These are phyloP conservation scores for Lasiommata megera DNA, from an alignment of 2,888 invertebrate genomes.

Conservation along the genomic window DNA sequence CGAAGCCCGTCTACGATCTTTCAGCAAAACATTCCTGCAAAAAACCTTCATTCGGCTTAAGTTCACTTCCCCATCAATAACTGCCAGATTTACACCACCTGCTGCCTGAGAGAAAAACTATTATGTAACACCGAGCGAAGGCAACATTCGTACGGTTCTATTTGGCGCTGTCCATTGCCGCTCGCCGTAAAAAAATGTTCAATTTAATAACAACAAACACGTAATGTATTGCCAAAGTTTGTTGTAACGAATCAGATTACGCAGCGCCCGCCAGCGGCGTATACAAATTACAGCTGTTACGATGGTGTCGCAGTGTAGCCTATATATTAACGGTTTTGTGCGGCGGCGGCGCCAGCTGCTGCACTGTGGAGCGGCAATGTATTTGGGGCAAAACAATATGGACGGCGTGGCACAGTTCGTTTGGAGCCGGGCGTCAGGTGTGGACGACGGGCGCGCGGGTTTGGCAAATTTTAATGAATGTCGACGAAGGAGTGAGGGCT, in stretches of 20 bases:
- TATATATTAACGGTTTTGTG: constrained; percentile 13
- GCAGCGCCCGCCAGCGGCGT: constrained; percentile 13
- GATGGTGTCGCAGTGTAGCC: constrained; percentile 11
- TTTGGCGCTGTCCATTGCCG: constrained; percentile 17
- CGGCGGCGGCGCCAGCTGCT: not conserved
- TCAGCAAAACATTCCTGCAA: not conserved
- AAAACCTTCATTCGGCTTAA: constrained; percentile 21
- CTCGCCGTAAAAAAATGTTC: constrained; percentile 1
- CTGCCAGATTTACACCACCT: constrained; percentile 28
- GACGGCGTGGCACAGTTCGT: constrained; percentile 41
- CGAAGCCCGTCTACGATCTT: not conserved
- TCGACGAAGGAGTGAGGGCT: constrained; percentile 35
- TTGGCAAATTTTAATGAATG: constrained; percentile 71
- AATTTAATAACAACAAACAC: constrained; percentile 16
- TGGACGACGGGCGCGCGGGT: constrained; percentile 49
- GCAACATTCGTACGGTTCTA: not conserved
- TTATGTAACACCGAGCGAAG: constrained; percentile 5
- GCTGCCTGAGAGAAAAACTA: constrained; percentile 12
- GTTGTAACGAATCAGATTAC: constrained; percentile 14
- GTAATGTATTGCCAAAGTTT: constrained; percentile 23
- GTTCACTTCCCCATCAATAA: constrained; percentile 23
- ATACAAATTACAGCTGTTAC: constrained; percentile 18
- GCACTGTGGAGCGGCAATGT: constrained; percentile 40
- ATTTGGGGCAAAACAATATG: constrained; percentile 36
- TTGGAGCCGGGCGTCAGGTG: constrained; percentile 45